Conservation (phyloP, 2,888 invertebrate species). For the Caenorhabditis uteleia region DNA sequence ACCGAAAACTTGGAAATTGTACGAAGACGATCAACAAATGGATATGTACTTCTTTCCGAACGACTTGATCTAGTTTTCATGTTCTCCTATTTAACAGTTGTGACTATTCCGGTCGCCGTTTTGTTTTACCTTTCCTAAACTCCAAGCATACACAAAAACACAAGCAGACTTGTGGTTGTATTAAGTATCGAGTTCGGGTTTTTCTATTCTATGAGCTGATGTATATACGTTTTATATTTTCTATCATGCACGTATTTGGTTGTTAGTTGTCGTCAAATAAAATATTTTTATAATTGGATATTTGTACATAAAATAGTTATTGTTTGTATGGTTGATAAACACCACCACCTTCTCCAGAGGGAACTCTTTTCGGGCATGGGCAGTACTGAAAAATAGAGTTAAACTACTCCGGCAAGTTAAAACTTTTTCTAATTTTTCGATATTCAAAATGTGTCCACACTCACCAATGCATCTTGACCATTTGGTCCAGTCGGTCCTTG, state of each 20-base stretch:
- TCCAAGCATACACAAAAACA: not conserved
- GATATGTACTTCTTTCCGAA: constrained; percentile 61
- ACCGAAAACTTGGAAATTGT: constrained; percentile 30
- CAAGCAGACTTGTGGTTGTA: no score
- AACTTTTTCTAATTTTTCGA: not conserved
- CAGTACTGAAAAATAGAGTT: constrained; percentile 44
- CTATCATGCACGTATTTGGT: not conserved
- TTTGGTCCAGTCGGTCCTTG: constrained; percentile 16
- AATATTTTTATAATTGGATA: not conserved
- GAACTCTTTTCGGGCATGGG: constrained; percentile 36
- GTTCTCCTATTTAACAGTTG: constrained; percentile 55
- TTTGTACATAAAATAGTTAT: constrained; percentile 4
- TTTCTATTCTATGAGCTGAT: not conserved
- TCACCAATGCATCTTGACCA: constrained; percentile 36
- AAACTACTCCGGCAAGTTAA: no score
- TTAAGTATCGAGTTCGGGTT: not conserved
- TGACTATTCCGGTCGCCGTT: constrained; percentile 64
- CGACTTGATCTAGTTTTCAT: constrained; percentile 62
- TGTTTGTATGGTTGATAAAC: constrained; percentile 38
- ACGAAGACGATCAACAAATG: constrained; percentile 45
- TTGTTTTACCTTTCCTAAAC: constrained; percentile 50
- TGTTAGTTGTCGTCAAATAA: not conserved
- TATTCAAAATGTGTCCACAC: not conserved
- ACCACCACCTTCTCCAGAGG: constrained; percentile 20
- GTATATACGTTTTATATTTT: not conserved